phyloP scores from a whole-genome alignment of 2,113 vertebrate genomes.

The Podarcis muralis region DNA sequence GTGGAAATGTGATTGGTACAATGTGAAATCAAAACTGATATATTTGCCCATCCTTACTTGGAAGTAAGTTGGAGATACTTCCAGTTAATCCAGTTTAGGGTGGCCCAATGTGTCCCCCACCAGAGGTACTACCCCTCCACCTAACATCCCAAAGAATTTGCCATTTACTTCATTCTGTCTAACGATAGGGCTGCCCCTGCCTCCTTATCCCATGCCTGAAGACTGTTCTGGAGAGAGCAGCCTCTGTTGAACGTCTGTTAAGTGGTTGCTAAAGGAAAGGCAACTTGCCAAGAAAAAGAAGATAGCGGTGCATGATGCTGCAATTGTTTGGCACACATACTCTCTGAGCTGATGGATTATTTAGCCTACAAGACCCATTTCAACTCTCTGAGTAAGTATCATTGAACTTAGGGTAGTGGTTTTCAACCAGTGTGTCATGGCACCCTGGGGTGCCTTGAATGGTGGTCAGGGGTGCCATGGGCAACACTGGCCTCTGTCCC shows the following conservation, averaged over 20 bases:
- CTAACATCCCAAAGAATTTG: no score
- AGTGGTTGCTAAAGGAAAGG: not conserved
- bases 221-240: not conserved
- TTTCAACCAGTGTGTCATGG: no score
- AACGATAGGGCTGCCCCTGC: not conserved
- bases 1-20: no score
- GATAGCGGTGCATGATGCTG: not conserved
- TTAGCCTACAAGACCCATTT: not conserved
- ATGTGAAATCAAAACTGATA: no score
- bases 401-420: not conserved
- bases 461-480: no score
- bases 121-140: no score
- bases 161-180: not conserved
- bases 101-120: not conserved
- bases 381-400: not conserved
- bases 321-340: not conserved
- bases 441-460: no score
- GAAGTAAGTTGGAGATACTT: not conserved
- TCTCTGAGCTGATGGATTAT: not conserved
- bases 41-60: no score
- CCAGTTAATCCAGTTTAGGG: not conserved
- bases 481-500: no score
- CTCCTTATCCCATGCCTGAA: not conserved
- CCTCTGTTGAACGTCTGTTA: not conserved
- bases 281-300: not conserved